A percentile compares a stretch with the other conserved stretches of the same genome.
Conservation (phyloP, 2,888 invertebrate species). For the Agapetus fuscipes region DNA sequence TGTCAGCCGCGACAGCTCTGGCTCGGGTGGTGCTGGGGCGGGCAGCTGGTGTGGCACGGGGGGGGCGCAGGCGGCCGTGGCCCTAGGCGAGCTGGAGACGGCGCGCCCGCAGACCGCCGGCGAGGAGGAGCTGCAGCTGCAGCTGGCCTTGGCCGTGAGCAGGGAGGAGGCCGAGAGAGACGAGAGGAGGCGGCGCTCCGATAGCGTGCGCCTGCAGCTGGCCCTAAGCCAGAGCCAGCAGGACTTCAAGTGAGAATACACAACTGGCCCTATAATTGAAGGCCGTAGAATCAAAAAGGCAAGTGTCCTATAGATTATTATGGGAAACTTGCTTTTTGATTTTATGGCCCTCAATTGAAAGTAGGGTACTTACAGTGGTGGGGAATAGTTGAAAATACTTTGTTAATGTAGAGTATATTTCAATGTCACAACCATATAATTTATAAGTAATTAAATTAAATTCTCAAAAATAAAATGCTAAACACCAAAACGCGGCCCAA, state of each 20-base stretch:
- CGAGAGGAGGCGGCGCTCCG: slow-evolving; percentile 85
- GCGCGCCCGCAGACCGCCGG: slow-evolving; percentile 94
- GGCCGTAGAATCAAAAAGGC: too few species aligned
- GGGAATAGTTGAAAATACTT: too few species aligned
- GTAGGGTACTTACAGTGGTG: too few species aligned
- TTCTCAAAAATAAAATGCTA: too few species aligned
- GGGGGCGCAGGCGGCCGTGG: slow-evolving; percentile 26
- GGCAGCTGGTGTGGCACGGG: slow-evolving; percentile 23
- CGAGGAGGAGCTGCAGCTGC: slow-evolving; percentile 96
- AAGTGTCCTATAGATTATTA: too few species aligned
- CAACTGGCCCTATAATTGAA: too few species aligned
- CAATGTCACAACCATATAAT: too few species aligned
- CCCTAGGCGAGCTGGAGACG: slow-evolving; percentile 68
- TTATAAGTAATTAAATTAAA: too few species aligned
- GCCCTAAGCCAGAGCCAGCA: slow-evolving; percentile 92
- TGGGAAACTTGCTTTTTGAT: too few species aligned
- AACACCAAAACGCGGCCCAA: too few species aligned
- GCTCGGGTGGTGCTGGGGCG: slow-evolving; percentile 5
- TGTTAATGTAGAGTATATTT: too few species aligned
- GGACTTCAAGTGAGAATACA: slow-evolving; percentile 70
- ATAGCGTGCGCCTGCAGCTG: slow-evolving; percentile 92
- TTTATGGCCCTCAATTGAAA: too few species aligned
- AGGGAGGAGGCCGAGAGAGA: slow-evolving; percentile 98
- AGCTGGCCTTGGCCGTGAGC: slow-evolving; percentile 96
- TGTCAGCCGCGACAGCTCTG: slow-evolving; percentile 12